phyloP scores from a whole-genome alignment of 2,113 vertebrate species.

The Geococcyx californianus region DNA sequence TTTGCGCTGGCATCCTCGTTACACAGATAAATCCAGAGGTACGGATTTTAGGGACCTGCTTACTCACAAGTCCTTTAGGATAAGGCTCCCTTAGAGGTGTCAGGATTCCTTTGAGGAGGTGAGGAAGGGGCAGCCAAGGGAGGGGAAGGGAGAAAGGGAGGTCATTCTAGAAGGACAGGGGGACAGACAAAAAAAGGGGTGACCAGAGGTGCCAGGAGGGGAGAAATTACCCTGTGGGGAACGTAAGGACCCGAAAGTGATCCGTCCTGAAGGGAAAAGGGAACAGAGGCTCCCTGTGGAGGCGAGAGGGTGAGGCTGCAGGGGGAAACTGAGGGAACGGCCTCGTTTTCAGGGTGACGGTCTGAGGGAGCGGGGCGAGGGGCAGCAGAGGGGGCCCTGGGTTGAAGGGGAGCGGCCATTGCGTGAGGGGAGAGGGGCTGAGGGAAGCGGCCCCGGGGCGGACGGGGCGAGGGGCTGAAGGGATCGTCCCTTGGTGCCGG shows the following conservation, averaged over 20 bases:
- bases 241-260: fast-evolving
- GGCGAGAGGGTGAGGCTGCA: neutral
- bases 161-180: neutral
- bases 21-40: neutral
- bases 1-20: neutral
- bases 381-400: neutral
- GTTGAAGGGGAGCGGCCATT: neutral
- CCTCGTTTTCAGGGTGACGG: neutral
- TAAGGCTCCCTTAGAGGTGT: neutral
- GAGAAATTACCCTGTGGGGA: neutral
- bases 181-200: neutral
- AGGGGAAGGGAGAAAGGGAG: neutral
- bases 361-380: neutral
- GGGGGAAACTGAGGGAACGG: neutral
- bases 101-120: neutral
- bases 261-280: neutral
- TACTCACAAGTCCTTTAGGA: fast-evolving
- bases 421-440: too few relatives aligned
- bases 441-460: neutral
- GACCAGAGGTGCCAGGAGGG: neutral
- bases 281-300: neutral
- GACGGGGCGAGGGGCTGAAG: too few relatives aligned
- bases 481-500: too few relatives aligned
- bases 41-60: neutral
- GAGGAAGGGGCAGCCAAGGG: fast-evolving